phyloP scores from a whole-genome alignment of 2,113 vertebrate genomes.

The Nerophis ophidion region DNA sequence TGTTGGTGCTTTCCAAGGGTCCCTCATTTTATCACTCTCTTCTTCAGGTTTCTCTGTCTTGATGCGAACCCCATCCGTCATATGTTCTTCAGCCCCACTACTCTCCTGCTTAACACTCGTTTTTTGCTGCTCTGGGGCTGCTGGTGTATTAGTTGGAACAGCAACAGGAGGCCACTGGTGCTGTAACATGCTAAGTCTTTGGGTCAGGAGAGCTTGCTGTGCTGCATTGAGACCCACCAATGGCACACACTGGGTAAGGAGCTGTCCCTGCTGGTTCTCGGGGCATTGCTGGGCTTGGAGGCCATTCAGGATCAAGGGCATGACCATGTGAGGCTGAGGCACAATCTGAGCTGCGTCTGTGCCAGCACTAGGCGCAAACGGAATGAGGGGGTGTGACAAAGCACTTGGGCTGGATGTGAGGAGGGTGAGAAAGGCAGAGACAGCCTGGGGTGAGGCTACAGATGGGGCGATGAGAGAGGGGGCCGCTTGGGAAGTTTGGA shows the following conservation, averaged over 20 bases:
- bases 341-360: slow-evolving; percentile 64
- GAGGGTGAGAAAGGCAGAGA: slow-evolving; percentile 76
- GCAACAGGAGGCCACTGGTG: slow-evolving; percentile 67
- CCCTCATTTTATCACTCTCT: slow-evolving; percentile 23
- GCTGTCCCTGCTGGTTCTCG: slow-evolving; percentile 65
- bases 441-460: slow-evolving; percentile 72
- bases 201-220: slow-evolving; percentile 74
- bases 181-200: slow-evolving; percentile 72
- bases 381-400: slow-evolving; percentile 65
- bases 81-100: slow-evolving; percentile 22
- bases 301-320: slow-evolving; percentile 74
- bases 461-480: slow-evolving; percentile 71
- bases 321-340: slow-evolving; percentile 73
- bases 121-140: slow-evolving; percentile 49
- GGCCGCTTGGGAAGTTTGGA: slow-evolving; percentile 60
- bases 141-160: slow-evolving; percentile 35
- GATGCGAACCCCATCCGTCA: slow-evolving; percentile 14
- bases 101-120: slow-evolving; percentile 24
- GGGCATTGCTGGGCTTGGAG: slow-evolving; percentile 65
- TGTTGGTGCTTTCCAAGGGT: slow-evolving; percentile 28
- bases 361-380: slow-evolving; percentile 59
- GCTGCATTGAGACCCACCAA: slow-evolving; percentile 69
- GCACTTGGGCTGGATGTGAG: slow-evolving; percentile 70
- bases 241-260: slow-evolving; percentile 71
- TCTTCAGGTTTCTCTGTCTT: slow-evolving; percentile 33